Evolutionary conservation across 2,113 vertebrate genomes (phyloP).

Genomic region (Prunella himalayana): DNA sequence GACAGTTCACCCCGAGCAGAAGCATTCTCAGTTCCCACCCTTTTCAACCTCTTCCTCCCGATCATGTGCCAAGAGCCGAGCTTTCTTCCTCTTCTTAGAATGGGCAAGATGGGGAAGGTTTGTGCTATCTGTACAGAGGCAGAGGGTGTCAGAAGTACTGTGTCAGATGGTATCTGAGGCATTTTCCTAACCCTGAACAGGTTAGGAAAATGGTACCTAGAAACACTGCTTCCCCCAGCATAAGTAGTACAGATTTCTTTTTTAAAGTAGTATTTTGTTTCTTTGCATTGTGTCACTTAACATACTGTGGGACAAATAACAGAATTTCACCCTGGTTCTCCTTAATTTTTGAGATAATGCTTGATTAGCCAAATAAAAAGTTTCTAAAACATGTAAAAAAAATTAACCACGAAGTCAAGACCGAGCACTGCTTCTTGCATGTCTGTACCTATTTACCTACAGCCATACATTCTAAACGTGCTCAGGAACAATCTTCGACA

Average conservation of each 20-base stretch:
- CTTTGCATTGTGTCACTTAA: not conserved
- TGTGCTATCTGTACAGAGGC: not conserved
- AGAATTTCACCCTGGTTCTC: not conserved
- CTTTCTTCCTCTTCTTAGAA: not conserved
- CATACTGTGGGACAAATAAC: not conserved
- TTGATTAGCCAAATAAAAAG: not conserved
- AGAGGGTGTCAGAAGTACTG: not conserved
- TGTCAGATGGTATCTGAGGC: not conserved
- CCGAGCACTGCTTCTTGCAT: not conserved
- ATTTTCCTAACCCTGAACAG: not conserved
- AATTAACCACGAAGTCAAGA: not conserved
- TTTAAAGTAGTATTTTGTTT: not conserved
- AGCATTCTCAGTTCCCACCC: not conserved
- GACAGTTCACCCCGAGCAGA: not conserved
- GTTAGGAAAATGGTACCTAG: not conserved
- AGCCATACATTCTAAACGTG: not conserved
- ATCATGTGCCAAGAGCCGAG: not conserved
- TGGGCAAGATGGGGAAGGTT: not conserved
- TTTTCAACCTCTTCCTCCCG: not conserved
- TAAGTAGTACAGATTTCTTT: not conserved
- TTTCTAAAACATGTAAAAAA: not conserved
- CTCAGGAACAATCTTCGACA: not conserved
- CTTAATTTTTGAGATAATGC: not conserved
- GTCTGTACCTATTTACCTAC: not conserved
- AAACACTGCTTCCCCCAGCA: not conserved